These are phyloP conservation scores for Coreius guichenoti DNA, from an alignment of 2,797 vertebrate species.

Conservation along the genomic window DNA sequence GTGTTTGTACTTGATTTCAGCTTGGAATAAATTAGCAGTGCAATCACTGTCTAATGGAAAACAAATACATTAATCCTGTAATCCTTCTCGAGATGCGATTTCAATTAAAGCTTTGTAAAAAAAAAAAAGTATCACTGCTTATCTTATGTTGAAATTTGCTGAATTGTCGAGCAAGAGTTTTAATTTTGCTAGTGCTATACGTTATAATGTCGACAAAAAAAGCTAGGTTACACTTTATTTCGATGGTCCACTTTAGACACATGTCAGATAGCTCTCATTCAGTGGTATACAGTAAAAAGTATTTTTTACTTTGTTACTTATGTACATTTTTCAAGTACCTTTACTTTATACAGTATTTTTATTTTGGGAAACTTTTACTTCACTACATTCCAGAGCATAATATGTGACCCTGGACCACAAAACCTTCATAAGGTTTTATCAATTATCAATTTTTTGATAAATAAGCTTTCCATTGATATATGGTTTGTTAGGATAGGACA, in stretches of 20 bases:
- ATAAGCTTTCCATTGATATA: too few relatives aligned
- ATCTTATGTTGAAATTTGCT: neutral
- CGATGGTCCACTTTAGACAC: neutral
- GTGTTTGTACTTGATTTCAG: slow-evolving; percentile 46
- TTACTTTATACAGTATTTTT: neutral
- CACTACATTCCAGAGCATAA: neutral
- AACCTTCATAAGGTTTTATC: too few relatives aligned
- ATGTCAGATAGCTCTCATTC: neutral
- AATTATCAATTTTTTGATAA: too few relatives aligned
- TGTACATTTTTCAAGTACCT: neutral
- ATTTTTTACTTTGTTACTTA: neutral
- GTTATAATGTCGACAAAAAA: neutral
- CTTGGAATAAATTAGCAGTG: slow-evolving; percentile 40
- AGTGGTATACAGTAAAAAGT: too few relatives aligned
- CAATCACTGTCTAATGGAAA: slow-evolving; percentile 40
- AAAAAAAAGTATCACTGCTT: neutral
- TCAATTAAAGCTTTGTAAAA: neutral
- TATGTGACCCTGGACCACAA: too few relatives aligned
- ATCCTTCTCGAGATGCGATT: slow-evolving; percentile 34
- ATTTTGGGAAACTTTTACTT: neutral
- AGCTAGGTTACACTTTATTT: neutral
- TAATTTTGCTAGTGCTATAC: too few relatives aligned
- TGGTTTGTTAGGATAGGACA: too few relatives aligned
- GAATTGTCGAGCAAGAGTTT: neutral
- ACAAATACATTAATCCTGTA: slow-evolving; percentile 40